Evolutionary conservation across 2,797 vertebrate genomes (phyloP), one percentile per base, ranked within the genome.

Genomic region (Anomalospiza imberbis): DNA sequence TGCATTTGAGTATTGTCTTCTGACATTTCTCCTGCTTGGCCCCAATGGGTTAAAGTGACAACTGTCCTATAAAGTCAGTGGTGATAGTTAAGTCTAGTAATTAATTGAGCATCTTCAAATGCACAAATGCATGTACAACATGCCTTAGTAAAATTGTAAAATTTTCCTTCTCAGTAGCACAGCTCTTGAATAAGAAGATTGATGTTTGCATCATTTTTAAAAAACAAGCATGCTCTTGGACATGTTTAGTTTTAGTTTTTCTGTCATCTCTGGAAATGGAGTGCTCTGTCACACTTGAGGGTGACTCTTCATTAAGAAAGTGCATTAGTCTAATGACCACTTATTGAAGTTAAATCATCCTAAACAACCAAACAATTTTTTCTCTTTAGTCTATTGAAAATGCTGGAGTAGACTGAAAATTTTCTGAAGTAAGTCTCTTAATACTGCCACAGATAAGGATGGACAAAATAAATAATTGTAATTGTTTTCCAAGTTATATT

Each of bases 321-420:
- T 5, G 0, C 22, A 65, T 65, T 72, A 93, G 22, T 26, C 34
- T 91, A 85, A 67, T 10, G 15, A 42, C 28, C 18, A 38, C 36
- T 76, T 95, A 61, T 32, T 62, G 40, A 73, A 53, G 10, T 25
- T 79, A 88, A 87, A 88, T 74, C 44, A 40, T 57, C 14, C 36
- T 38, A 53, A 79, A 50, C 55, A 95, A 88, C 9, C 7, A 67
- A 94, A 40, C 1, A 89, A 42, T 15, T 19, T 34, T 70, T 71
- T 78, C 75, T 74, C 86, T 95, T 96, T 86, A 47, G 84, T 91
- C 58, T 81, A 50, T 54, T 91, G 78, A 54, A 88, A 89, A 82
- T 1, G 4, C 54, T 72, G 62, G 42, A 81, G n/a, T 18, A 76
- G 53, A 45, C 50, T 81, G 60, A 80, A 94, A 79, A 38, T 82